Conservation (phyloP, 1,140 invertebrate genomes). For the Drosophila albomicans region DNA sequence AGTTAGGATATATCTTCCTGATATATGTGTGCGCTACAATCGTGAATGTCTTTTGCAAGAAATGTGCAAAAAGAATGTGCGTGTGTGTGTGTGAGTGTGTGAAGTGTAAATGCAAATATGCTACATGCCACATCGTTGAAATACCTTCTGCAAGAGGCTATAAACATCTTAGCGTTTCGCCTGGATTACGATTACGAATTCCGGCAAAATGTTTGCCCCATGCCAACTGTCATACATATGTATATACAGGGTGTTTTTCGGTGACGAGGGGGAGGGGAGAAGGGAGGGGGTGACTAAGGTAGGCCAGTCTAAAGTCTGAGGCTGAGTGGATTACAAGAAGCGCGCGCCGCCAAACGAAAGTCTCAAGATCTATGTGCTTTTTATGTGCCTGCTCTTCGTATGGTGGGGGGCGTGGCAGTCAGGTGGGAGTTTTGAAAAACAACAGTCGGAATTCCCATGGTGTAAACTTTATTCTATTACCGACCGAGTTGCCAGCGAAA, state of each 20-base stretch:
- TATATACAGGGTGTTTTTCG: not conserved
- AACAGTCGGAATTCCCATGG: conserved; percentile 79
- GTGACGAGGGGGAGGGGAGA: not conserved
- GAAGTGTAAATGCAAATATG: conserved; percentile 24
- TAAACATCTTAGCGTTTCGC: conserved; percentile 39
- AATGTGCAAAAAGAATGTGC: not conserved
- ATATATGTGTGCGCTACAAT: conserved; percentile 2
- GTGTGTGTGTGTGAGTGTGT: not conserved
- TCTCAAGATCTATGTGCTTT: conserved; percentile 68
- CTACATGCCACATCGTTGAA: conserved; percentile 12
- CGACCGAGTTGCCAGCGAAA: conserved; percentile 59
- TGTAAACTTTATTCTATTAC: conserved; percentile 81
- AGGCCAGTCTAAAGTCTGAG: not conserved
- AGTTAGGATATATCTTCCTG: conserved; percentile 5
- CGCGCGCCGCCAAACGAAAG: conserved; percentile 52
- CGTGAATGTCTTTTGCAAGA: not conserved
- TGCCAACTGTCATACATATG: conserved; percentile 51
- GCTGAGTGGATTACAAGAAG: conserved; percentile 75
- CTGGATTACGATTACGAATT: conserved; percentile 50
- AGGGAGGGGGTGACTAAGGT: not conserved
- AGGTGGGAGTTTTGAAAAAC: conserved; percentile 70
- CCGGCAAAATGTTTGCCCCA: conserved; percentile 37
- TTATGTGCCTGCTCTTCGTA: conserved; percentile 29
- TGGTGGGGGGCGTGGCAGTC: conserved; percentile 7
- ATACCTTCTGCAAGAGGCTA: conserved; percentile 24